These are phyloP conservation scores for Diarsia mendica DNA, from an alignment of 2,888 invertebrate genomes.

Conservation along the genomic window DNA sequence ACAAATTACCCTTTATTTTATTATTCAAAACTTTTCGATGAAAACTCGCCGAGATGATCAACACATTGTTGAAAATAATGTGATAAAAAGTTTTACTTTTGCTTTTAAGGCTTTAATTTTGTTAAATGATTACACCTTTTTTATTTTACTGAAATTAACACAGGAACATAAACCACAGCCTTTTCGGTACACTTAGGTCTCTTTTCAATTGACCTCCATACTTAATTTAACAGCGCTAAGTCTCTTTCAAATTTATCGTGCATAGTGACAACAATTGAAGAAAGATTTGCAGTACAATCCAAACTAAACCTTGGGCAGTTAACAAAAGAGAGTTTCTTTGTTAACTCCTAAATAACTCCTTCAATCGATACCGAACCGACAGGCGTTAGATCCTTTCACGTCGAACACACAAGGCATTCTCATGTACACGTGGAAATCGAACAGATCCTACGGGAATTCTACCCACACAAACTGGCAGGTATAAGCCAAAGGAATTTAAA, in stretches of 20 bases:
- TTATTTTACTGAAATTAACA: background rate
- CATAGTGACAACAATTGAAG: background rate
- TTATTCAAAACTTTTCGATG: conserved; percentile 46
- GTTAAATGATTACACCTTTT: background rate
- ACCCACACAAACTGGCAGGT: conserved; percentile 35
- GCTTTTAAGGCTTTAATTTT: conserved; percentile 6
- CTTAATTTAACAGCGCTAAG: background rate
- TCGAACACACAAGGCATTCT: conserved; percentile 37
- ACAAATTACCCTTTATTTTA: conserved; percentile 43
- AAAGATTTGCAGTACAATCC: background rate
- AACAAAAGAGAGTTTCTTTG: conserved; percentile 19
- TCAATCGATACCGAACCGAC: conserved; percentile 28
- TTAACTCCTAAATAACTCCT: conserved; percentile 35
- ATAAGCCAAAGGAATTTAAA: conserved; percentile 43
- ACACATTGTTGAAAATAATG: conserved; percentile 39
- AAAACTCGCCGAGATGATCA: conserved; percentile 42
- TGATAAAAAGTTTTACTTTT: conserved; percentile 13
- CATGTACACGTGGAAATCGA: conserved; percentile 38
- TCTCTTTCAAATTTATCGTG: background rate
- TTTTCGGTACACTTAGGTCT: too few species aligned
- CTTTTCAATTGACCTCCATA: background rate
- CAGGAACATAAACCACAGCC: background rate
- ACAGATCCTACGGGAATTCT: conserved; percentile 41
- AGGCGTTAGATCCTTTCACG: conserved; percentile 39
- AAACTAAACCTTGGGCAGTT: background rate